phyloP scores from a whole-genome alignment of 2,113 vertebrate genomes.

The Heptranchias perlo region DNA sequence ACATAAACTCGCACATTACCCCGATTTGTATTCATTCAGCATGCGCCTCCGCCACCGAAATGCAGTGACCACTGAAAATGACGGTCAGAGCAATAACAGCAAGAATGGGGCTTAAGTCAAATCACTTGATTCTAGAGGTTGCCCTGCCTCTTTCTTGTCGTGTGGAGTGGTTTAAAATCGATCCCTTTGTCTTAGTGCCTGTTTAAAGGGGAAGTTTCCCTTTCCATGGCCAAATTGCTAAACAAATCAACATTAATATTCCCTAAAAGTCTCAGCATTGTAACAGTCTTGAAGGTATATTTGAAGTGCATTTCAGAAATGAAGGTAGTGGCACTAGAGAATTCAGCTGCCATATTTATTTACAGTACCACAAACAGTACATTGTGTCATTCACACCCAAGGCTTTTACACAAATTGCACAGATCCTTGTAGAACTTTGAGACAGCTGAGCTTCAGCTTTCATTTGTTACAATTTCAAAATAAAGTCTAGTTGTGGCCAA shows the following conservation, averaged over 20 bases:
- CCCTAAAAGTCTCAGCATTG: neutral
- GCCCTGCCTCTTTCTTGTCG: neutral
- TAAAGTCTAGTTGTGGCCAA: neutral
- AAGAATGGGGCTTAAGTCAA: neutral
- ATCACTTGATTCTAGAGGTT: neutral
- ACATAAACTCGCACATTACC: too few species aligned
- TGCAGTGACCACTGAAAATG: neutral
- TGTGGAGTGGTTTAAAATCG: neutral
- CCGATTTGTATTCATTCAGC: neutral
- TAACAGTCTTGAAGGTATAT: neutral
- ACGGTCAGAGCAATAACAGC: neutral
- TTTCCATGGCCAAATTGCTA: neutral
- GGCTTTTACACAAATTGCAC: conserved; percentile 27
- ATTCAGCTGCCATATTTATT: conserved; percentile 24
- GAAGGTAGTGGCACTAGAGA: neutral
- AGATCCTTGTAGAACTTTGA: conserved; percentile 8
- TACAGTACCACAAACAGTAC: conserved; percentile 12
- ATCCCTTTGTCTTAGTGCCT: neutral
- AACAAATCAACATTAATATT: neutral
- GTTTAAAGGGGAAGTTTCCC: neutral
- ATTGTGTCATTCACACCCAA: conserved; percentile 25
- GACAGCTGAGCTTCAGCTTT: neutral
- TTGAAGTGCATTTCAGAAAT: neutral
- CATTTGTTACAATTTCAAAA: neutral
- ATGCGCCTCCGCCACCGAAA: neutral